phyloP scores from a whole-genome alignment of 2,888 invertebrate species.

The Xestia rhomboidea region DNA sequence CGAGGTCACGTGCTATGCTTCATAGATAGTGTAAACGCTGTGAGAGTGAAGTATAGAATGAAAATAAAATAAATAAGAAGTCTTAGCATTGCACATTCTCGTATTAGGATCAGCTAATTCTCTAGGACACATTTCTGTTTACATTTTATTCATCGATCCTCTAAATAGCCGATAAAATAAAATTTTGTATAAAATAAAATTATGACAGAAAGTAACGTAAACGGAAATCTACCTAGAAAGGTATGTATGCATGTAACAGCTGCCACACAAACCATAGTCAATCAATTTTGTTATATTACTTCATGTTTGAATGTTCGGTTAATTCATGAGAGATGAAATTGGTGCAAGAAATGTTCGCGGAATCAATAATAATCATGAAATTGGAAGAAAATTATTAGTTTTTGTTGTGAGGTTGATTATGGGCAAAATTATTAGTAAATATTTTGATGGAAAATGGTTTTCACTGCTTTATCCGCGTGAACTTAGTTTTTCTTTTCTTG shows the following conservation, averaged over 20 bases:
- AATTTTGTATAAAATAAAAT: background rate
- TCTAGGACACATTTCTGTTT: slow-evolving; percentile 85
- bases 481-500: slow-evolving; percentile 45
- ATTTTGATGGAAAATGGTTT: slow-evolving; percentile 47
- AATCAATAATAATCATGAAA: slow-evolving; percentile 45
- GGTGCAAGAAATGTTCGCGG: slow-evolving; percentile 82
- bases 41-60: slow-evolving; percentile 86
- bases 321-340: slow-evolving; percentile 80
- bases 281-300: slow-evolving; percentile 74
- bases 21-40: slow-evolving; percentile 78
- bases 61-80: slow-evolving; percentile 88
- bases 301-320: slow-evolving; percentile 71
- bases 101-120: slow-evolving; percentile 87
- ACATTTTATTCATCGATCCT: slow-evolving; percentile 59
- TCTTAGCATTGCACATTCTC: slow-evolving; percentile 90
- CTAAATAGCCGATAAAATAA: slow-evolving; percentile 29
- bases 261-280: slow-evolving; percentile 87
- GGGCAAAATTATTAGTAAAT: slow-evolving; percentile 35
- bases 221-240: slow-evolving; percentile 85
- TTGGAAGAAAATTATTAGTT: slow-evolving; percentile 42
- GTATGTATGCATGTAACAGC: slow-evolving; percentile 89
- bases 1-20: slow-evolving; percentile 83
- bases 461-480: slow-evolving; percentile 33
- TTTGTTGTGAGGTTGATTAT: slow-evolving; percentile 49
- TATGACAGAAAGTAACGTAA: slow-evolving; percentile 67